Base-by-base conservation (phyloP, 2,888 invertebrate species). In the Sinodicranocentrus sp. region DNA sequence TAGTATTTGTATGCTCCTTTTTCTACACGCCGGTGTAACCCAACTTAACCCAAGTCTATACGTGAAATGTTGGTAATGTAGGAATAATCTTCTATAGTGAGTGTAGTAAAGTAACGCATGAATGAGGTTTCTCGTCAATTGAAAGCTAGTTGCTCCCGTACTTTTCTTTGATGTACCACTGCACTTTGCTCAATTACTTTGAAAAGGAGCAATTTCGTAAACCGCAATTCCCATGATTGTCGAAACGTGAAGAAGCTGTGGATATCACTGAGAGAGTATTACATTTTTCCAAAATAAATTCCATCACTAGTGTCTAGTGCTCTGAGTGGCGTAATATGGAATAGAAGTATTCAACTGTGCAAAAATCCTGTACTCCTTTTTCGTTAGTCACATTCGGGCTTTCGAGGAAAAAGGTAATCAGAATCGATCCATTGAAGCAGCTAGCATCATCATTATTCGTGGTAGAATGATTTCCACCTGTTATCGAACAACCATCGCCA, bases 401-500 rank as follows among this genome's bases (percentile, higher is more conserved):
- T 68, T 68, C n/a, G 39, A 17, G 39, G 63, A 79, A 71, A 65
- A 68, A 39, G 52, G 71, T 71, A 65, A 65, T 65, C 71, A 79
- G 39, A 71, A 79, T 72, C 71, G 71, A 72, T 71, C 65, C 52
- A n/a, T n/a, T n/a, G n/a, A n/a, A 52, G 43, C 23, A 17, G 54
- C 21, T 26, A 61, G 59, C 67, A 68, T 48, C 25, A 70, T 70
- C 70, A 52, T 71, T 61, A 71, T 72, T 54, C 61, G 39, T 71
- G 71, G 52, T 71, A 72, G 79, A 79, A 26, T 72, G 79, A 79
- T 65, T 71, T 63, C 79, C 79, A 79, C 79, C 79, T 79, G 79
- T 79, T 71, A 70, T 68, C 39, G 39, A 63, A 63, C 61, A 57
- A 52, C 33, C 43, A 71, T 70, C 25, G 48, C 52, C 63, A 63